These are phyloP conservation scores for Uria lomvia DNA, from an alignment of 2,113 vertebrate genomes.

Conservation along the genomic window DNA sequence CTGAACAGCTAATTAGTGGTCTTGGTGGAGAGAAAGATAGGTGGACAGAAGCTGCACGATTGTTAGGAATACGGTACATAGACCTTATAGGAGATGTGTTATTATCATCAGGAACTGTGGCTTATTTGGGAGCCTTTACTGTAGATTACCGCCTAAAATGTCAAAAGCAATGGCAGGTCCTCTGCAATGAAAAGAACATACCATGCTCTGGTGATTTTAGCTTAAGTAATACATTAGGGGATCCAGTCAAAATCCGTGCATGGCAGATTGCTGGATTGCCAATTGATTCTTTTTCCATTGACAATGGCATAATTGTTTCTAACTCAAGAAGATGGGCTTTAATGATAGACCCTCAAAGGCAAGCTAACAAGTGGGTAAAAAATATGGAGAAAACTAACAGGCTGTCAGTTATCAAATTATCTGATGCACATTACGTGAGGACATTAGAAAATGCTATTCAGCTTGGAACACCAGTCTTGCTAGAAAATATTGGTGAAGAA, in stretches of 20 bases:
- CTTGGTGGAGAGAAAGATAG: conserved; percentile 91
- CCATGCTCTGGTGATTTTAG: conserved; percentile 84
- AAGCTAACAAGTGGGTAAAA: conserved; percentile 95
- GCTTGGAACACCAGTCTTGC: conserved; percentile 85
- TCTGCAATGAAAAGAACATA: conserved; percentile 80
- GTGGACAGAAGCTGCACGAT: conserved; percentile 86
- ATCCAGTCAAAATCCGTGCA: conserved; percentile 83
- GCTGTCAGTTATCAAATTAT: conserved; percentile 85
- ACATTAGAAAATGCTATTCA: conserved; percentile 85
- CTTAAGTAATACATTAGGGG: conserved; percentile 82
- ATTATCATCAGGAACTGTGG: conserved; percentile 85
- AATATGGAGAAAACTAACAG: conserved; percentile 91
- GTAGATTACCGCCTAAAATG: conserved; percentile 84
- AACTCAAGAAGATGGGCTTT: conserved; percentile 90
- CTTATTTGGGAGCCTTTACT: conserved; percentile 90
- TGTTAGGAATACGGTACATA: conserved; percentile 76
- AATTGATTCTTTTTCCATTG: conserved; percentile 88
- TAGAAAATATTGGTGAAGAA: conserved; percentile 90
- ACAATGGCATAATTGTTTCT: conserved; percentile 91
- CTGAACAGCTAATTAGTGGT: conserved; percentile 88
- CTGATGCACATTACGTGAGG: conserved; percentile 84
- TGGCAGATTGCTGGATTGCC: conserved; percentile 93
- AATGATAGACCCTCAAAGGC: conserved; percentile 94
- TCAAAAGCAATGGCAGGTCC: conserved; percentile 79
- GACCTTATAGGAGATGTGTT: conserved; percentile 89